Evolutionary conservation across 2,113 vertebrate genomes (phyloP).

Genomic region (Tetraodon nigroviridis): DNA sequence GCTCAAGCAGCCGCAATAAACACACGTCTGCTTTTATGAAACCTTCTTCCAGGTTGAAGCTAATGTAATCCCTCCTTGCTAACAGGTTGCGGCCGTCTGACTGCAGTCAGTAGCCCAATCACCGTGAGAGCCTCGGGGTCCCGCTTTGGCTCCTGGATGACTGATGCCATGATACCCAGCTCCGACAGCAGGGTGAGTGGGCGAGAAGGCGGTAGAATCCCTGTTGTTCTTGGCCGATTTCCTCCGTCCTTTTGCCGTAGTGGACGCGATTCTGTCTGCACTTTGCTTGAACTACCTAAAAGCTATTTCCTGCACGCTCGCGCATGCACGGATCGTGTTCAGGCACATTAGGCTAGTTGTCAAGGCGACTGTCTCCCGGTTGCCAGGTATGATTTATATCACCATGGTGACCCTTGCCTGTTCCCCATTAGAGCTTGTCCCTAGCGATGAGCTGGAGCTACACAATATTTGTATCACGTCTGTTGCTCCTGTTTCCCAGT

Average conservation of each 20-base stretch:
- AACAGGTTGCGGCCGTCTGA: slow-evolving; percentile 81
- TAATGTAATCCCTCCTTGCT: neutral
- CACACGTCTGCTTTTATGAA: neutral
- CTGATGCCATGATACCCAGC: slow-evolving; percentile 78
- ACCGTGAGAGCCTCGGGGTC: slow-evolving; percentile 91
- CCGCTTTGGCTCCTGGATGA: slow-evolving; percentile 95
- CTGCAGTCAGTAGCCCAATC: slow-evolving; percentile 86
- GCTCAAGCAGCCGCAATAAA: neutral
- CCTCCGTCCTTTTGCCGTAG: slow-evolving; percentile 17
- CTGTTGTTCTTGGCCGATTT: slow-evolving; percentile 12
- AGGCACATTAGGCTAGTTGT: slow-evolving; percentile 60
- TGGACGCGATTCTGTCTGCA: slow-evolving; percentile 18
- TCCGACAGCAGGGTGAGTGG: slow-evolving; percentile 68
- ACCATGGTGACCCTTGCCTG: slow-evolving; percentile 66
- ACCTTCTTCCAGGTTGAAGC: too few relatives aligned
- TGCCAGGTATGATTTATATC: slow-evolving; percentile 71
- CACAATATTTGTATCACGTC: slow-evolving; percentile 28
- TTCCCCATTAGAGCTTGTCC: slow-evolving; percentile 57
- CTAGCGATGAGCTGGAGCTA: slow-evolving; percentile 35
- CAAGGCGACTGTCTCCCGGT: slow-evolving; percentile 66
- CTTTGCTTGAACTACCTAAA: slow-evolving; percentile 24
- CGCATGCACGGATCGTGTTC: slow-evolving; percentile 27
- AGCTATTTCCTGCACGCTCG: slow-evolving; percentile 12
- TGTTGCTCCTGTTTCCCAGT: slow-evolving; percentile 32
- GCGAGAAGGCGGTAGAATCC: slow-evolving; percentile 14